Conservation (phyloP, 2,113 vertebrate genomes). For the Macroglossus sobrinus region DNA sequence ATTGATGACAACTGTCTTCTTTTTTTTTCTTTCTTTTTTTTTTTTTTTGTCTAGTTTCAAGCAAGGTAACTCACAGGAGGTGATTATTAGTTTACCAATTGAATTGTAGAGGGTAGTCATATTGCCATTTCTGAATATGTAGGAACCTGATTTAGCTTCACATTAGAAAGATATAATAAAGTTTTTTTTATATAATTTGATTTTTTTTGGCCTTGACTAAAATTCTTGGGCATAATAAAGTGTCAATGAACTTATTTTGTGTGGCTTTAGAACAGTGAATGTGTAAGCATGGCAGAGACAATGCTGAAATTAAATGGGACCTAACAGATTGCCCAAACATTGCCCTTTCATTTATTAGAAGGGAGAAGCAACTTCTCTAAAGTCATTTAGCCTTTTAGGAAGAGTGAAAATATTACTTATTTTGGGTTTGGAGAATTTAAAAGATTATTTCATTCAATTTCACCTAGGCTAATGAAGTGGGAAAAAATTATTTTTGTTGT, state of each 20-base stretch:
- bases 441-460: not conserved
- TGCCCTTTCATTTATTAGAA: not conserved
- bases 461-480: not conserved
- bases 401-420: not conserved
- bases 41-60: not conserved
- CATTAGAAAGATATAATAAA: not conserved
- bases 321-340: not conserved
- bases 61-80: not conserved
- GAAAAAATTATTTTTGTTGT: not conserved
- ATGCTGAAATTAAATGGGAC: not conserved
- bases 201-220: not conserved
- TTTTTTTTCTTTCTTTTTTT: not conserved
- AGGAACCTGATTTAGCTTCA: not conserved
- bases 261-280: not conserved
- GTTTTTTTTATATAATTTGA: slow-evolving; percentile 17
- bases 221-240: not conserved
- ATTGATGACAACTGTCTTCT: not conserved
- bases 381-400: not conserved
- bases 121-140: not conserved
- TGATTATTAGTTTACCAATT: not conserved
- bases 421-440: not conserved
- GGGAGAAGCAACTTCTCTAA: not conserved
- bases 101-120: not conserved
- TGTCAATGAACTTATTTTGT: not conserved
- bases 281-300: not conserved